Evolutionary conservation across 2,113 vertebrate genomes (phyloP), one percentile per base, ranked within the genome.

Genomic region (Bagarius yarrelli): DNA sequence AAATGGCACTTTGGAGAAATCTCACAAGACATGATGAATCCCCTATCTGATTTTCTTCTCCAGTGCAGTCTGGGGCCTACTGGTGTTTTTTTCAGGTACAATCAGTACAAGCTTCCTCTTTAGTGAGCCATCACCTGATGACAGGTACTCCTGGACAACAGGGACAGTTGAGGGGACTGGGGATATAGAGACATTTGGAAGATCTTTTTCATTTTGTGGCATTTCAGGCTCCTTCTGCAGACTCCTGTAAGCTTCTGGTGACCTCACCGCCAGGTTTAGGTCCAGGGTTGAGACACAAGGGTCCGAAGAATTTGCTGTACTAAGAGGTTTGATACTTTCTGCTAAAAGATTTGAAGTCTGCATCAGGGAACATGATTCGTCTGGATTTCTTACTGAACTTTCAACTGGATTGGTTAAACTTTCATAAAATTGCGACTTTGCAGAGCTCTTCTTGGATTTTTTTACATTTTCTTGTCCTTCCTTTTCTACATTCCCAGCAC

Each of bases 21-120:
- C 50, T 55, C 2, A 3, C 18, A 23, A 4, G 70, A 72, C 70
- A 53, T 32, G 25, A 2, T 14, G 47, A 50, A 34, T 2, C 19
- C 19, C 12, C 81, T 91, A 89, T 80, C 91, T 90, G 85, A 91
- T 91, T 81, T 95, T 94, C 85, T 84, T 91, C 81, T 94, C 89
- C 4, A 91, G 88, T 55, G 89, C 84, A 0, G 90, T 87, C 34
- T 85, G 81, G 11, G 86, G 90, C 66, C 85, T 85, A 56, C 72
- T 86, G 23, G 91, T 89, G 23, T 83, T 70, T 86, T 93, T 91
- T 84, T 94, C 92, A 52, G 91, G 89, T 57, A 92, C 80, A 63
- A 91, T 87, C 61, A 94, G 86, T 53, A 84, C 88, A 66, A 93
- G 87, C 81, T 91, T 94, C 85, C 88, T 90, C 83, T 87, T 91